Evolutionary conservation across 2,888 invertebrate genomes (phyloP), one percentile per base, ranked within the genome.

Genomic region (Clusia tigrina): DNA sequence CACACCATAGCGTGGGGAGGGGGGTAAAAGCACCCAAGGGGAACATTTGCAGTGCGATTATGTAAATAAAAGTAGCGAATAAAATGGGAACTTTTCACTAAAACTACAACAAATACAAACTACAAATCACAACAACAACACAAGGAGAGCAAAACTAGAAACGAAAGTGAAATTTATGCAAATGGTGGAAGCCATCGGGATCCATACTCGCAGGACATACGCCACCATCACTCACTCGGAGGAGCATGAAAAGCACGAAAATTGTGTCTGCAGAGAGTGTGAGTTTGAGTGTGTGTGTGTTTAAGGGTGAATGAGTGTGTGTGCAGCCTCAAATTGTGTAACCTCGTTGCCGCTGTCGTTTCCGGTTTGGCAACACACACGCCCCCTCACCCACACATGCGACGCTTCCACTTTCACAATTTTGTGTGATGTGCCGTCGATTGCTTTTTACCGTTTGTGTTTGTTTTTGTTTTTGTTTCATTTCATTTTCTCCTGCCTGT

Each of bases 401-500:
- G n/a, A n/a, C n/a, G n/a, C n/a, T n/a, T n/a, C n/a, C n/a, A n/a
- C n/a, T n/a, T n/a, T n/a, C n/a, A n/a, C n/a, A n/a, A n/a, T n/a
- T n/a, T n/a, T n/a, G n/a, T n/a, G n/a, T n/a, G n/a, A n/a, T 42
- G 42, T 10, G 42, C n/a, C 42, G 42, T n/a, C 51, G 12, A 23
- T 59, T 64, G 53, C 17, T 37, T n/a, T 18, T 52, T 20, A 58
- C 52, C 46, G 20, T 23, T 48, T 52, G 12, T 15, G 23, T 59
- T 23, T 55, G 22, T 6, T 32, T 32, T 25, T 42, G 18, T 57
- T 23, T 20, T 42, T 20, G 9, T 54, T 25, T 54, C 46, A 12
- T 32, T 38, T 38, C 15, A n/a, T 38, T 6, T 20, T 32, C n/a
- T 6, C 38, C 52, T 46, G 42, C 57, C 60, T 38, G 62, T n/a